phyloP scores from a whole-genome alignment of 2,888 invertebrate genomes.

The Amaurobius ferox region DNA sequence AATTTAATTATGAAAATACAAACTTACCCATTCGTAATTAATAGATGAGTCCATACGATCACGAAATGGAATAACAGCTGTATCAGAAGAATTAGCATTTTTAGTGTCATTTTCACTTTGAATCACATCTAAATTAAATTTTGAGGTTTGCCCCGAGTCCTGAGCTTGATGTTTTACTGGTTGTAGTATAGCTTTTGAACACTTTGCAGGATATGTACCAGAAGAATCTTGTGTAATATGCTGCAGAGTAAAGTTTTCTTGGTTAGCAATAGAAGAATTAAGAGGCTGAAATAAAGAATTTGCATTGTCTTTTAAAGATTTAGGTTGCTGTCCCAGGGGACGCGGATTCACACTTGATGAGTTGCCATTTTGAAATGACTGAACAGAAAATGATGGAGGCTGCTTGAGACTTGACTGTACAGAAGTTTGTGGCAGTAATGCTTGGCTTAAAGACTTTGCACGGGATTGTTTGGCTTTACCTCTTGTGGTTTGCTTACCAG shows the following conservation, averaged over 20 bases:
- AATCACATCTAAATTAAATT: conserved; percentile 8
- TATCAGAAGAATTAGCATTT: conserved; percentile 25
- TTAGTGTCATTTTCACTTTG: conserved; percentile 30
- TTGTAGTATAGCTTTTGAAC: conserved; percentile 50
- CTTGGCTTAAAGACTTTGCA: conserved; percentile 30
- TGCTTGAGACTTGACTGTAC: conserved; percentile 38
- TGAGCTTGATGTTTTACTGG: conserved; percentile 40
- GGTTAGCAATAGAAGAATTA: conserved; percentile 35
- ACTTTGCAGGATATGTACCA: conserved; percentile 42
- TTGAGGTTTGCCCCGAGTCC: background rate
- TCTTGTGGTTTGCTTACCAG: conserved; percentile 22
- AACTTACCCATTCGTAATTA: conserved; percentile 83
- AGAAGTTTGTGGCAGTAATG: conserved; percentile 32
- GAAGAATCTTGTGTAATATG: conserved; percentile 54
- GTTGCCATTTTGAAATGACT: conserved; percentile 51
- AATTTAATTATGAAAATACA: background rate
- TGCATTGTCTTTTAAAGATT: conserved; percentile 22
- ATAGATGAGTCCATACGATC: conserved; percentile 68
- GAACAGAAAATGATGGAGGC: conserved; percentile 60
- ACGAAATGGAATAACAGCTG: conserved; percentile 43
- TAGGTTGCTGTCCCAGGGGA: conserved; percentile 19
- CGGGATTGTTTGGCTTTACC: conserved; percentile 46
- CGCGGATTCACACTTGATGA: conserved; percentile 20
- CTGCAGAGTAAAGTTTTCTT: conserved; percentile 43
- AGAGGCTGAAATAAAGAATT: conserved; percentile 48